These are phyloP conservation scores for Pandemis corylana DNA, from an alignment of 2,888 invertebrate genomes.

Conservation along the genomic window DNA sequence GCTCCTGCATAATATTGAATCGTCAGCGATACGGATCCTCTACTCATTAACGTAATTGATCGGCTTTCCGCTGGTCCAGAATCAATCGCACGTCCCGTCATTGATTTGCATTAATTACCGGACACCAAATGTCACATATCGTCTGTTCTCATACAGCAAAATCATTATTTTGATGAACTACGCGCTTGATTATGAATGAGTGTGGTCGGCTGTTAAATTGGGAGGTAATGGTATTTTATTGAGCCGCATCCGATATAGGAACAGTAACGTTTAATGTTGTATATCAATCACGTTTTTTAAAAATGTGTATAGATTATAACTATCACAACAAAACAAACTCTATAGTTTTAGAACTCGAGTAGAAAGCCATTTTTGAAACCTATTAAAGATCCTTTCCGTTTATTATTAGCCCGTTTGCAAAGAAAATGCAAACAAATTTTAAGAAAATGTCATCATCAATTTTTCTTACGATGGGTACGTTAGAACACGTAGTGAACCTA, in stretches of 20 bases:
- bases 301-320: no score
- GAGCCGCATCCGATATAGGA: neutral
- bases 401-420: neutral
- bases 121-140: conserved; percentile 74
- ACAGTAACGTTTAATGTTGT: neutral
- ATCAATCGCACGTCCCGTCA: conserved; percentile 78
- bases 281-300: neutral
- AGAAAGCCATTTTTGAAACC: no score
- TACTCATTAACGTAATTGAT: conserved; percentile 84
- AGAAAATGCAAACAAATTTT: neutral
- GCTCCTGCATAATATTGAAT: conserved; percentile 78
- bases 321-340: neutral
- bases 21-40: conserved; percentile 78
- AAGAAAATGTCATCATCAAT: conserved; percentile 34
- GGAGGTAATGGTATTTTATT: neutral
- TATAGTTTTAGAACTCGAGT: no score
- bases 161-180: conserved; percentile 76
- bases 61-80: conserved; percentile 77
- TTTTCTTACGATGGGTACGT: conserved; percentile 41
- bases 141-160: conserved; percentile 64
- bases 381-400: neutral
- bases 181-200: conserved; percentile 54
- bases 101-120: conserved; percentile 83
- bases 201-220: neutral
- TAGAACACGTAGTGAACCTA: conserved; percentile 57